Conservation (phyloP, 2,888 invertebrate species). For the Minunthozetes semirufus region DNA sequence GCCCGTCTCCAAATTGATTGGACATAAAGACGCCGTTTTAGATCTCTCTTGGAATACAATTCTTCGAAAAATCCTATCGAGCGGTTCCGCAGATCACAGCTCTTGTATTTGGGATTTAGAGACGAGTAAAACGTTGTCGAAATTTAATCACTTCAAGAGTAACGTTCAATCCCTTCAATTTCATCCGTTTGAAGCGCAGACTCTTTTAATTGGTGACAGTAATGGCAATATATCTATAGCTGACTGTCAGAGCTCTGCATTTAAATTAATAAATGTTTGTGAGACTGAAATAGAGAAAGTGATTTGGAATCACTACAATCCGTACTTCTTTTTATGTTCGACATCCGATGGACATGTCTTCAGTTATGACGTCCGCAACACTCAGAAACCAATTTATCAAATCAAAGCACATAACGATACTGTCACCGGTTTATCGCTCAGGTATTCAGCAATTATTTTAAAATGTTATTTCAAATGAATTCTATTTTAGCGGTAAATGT, state of each 20-base stretch:
- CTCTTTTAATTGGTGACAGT: slow-evolving; percentile 72
- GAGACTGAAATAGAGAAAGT: slow-evolving; percentile 77
- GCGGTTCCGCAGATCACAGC: slow-evolving; percentile 82
- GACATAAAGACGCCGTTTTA: slow-evolving; percentile 84
- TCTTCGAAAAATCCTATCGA: slow-evolving; percentile 74
- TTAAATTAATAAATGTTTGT: slow-evolving; percentile 62
- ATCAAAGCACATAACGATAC: slow-evolving; percentile 72
- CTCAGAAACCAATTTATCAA: slow-evolving; percentile 60
- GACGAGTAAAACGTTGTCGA: slow-evolving; percentile 65
- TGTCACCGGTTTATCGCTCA: slow-evolving; percentile 60
- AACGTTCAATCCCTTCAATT: slow-evolving; percentile 75
- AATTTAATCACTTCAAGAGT: slow-evolving; percentile 65
- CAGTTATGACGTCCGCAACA: slow-evolving; percentile 65
- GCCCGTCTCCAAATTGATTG: slow-evolving; percentile 73
- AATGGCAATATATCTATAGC: slow-evolving; percentile 54
- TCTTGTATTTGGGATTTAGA: slow-evolving; percentile 88
- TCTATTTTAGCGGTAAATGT: slow-evolving; percentile 62
- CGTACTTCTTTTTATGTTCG: slow-evolving; percentile 64
- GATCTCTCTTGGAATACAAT: slow-evolving; percentile 78
- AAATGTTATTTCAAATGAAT: slow-evolving; percentile 48
- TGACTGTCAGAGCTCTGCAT: slow-evolving; percentile 31
- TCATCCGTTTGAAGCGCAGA: slow-evolving; percentile 74
- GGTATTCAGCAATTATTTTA: slow-evolving; percentile 23
- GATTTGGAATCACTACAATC: slow-evolving; percentile 71
- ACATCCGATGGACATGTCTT: slow-evolving; percentile 59